phyloP scores from a whole-genome alignment of 2,113 vertebrate species.

The Tamias sibiricus region DNA sequence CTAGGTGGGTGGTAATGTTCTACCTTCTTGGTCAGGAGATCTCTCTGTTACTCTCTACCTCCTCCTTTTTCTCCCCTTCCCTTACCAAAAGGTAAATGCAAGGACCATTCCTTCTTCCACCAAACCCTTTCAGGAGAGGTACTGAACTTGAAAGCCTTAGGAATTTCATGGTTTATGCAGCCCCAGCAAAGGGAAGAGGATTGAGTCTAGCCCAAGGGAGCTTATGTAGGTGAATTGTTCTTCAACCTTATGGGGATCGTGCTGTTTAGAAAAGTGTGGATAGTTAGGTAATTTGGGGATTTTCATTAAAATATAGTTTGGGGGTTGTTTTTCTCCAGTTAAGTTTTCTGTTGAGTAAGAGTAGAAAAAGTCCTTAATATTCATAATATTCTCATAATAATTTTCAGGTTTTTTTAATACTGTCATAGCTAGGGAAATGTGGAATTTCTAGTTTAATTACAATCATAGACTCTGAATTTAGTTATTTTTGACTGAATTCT shows the following conservation, averaged over 20 bases:
- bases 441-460: constrained; percentile 70
- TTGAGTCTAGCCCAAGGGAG: constrained; percentile 85
- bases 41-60: constrained; percentile 84
- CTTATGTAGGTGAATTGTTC: constrained; percentile 84
- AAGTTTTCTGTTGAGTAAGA: constrained; percentile 64
- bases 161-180: constrained; percentile 85
- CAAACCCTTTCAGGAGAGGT: constrained; percentile 83
- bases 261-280: constrained; percentile 78
- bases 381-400: constrained; percentile 65
- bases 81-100: constrained; percentile 84
- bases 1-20: constrained; percentile 79
- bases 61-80: constrained; percentile 85
- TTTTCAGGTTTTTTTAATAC: constrained; percentile 66
- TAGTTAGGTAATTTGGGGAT: constrained; percentile 78
- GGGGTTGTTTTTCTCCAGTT: constrained; percentile 73
- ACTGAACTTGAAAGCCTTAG: constrained; percentile 85
- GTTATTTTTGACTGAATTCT: constrained; percentile 63
- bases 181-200: constrained; percentile 85
- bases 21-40: constrained; percentile 83
- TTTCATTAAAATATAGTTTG: constrained; percentile 68
- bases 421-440: constrained; percentile 58
- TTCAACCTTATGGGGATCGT: constrained; percentile 82
- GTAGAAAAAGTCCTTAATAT: constrained; percentile 71
- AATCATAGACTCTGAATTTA: constrained; percentile 61
- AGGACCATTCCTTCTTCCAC: constrained; percentile 83